Evolutionary conservation across 2,888 invertebrate species (phyloP), one percentile per base, ranked within the genome.

Genomic region (Epicampocera succincta): DNA sequence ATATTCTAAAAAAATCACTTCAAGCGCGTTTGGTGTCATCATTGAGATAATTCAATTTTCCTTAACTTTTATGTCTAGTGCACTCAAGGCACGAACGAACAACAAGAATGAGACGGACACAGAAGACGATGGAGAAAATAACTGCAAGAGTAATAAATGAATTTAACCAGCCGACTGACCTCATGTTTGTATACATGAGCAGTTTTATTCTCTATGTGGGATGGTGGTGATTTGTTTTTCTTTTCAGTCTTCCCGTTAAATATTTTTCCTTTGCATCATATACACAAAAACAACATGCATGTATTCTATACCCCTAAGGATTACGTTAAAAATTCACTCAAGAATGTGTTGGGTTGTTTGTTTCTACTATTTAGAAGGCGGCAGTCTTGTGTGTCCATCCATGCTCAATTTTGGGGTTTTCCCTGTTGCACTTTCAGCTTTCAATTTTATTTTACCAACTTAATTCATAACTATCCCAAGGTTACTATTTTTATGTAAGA

Each of bases 1-100:
- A 87, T 86, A 85, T 86, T 85, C 86, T 84, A 85, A 85, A 86
- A 86, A 87, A 87, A 85, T 85, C 87, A 86, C 86, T 86, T 86
- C 87, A 87, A 87, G 87, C 85, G 87, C 85, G 87, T 85, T 85
- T 85, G 77, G 84, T 86, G 86, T 86, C 85, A 86, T 86, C 87
- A 85, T 84, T 69, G 65, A 48, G 46, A 68, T 77, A 68, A 73
- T 77, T 81, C 50, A 77, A 77, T 73, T 63, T 69, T 15, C n/a
- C 17, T 19, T 48, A 56, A 9, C 60, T 12, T 48, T 69, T 56
- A 66, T 33, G n/a, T 29, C n/a, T 17, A 38, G 68, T 50, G 21
- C 25, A 69, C 48, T 15, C 40, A 17, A 13, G 25, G 40, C 33
- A 56, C 13, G 33, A 8, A 17, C 15, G 25, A 1, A 42, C 19